Percentiles rank a stretch among this genome's conserved stretches.
These are phyloP conservation scores for Zapus hudsonius DNA, from an alignment of 2,113 vertebrate genomes.

Conservation along the genomic window DNA sequence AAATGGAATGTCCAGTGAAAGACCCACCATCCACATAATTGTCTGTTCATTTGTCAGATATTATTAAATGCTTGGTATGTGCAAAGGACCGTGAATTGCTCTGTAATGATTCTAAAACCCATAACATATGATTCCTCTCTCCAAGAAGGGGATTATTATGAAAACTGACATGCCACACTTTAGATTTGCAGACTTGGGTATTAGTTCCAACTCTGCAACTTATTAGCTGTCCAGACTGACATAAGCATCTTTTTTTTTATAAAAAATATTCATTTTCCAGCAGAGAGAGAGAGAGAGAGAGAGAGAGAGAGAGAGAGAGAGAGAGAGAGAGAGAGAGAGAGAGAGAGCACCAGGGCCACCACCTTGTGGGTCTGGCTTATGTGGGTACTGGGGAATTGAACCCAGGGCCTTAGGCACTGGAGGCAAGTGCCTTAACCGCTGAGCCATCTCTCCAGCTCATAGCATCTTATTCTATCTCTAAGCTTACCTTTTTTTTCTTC, in stretches of 20 bases:
- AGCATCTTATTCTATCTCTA: background rate
- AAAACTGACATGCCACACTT: background rate
- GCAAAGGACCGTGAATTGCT: background rate
- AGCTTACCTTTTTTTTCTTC: slow-evolving; percentile 27
- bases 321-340: too few species aligned
- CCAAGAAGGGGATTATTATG: background rate
- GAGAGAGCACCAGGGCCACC: too few species aligned
- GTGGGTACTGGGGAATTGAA: too few species aligned
- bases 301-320: too few species aligned
- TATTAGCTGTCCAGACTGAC: background rate
- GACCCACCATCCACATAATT: background rate
- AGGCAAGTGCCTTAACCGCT: too few species aligned
- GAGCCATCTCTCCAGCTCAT: too few species aligned
- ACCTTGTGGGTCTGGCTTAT: too few species aligned
- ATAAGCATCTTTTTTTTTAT: too few species aligned
- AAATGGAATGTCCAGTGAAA: background rate
- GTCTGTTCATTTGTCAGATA: background rate
- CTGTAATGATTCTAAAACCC: background rate
- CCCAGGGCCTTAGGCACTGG: too few species aligned
- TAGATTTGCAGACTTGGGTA: background rate
- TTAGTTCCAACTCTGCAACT: background rate
- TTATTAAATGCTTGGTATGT: background rate
- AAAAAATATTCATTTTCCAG: too few species aligned
- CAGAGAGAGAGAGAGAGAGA: too few species aligned
- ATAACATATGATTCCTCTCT: background rate